Evolutionary conservation across 2,113 vertebrate species (phyloP).

Genomic region (Polypterus senegalus): DNA sequence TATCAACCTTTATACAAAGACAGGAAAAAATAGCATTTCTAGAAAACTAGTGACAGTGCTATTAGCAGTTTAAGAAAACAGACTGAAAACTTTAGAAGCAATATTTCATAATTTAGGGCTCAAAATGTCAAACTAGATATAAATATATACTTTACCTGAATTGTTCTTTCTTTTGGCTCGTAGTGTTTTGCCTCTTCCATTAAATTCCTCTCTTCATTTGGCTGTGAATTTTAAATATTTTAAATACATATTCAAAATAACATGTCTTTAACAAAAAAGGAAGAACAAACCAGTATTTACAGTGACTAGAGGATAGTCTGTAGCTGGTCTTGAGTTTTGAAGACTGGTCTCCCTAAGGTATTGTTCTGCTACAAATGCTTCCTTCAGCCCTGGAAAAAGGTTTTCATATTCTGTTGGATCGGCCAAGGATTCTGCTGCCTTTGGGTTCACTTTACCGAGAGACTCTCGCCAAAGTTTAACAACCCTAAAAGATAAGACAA

Average conservation of each 20-base stretch:
- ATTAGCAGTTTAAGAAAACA: too few relatives aligned
- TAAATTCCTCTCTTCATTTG: slow-evolving; percentile 90
- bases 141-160: too few relatives aligned
- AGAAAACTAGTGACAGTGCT: too few relatives aligned
- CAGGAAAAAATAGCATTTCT: too few relatives aligned
- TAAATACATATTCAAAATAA: background rate
- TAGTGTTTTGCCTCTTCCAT: slow-evolving; percentile 83
- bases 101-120: too few relatives aligned
- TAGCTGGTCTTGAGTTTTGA: slow-evolving; percentile 59
- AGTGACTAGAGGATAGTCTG: slow-evolving; percentile 80
- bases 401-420: slow-evolving; percentile 97
- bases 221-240: slow-evolving; percentile 41
- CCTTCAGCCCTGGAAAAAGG: slow-evolving; percentile 87
- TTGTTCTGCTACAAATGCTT: slow-evolving; percentile 82
- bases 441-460: slow-evolving; percentile 87
- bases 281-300: slow-evolving; percentile 42
- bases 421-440: slow-evolving; percentile 90
- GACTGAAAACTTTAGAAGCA: too few relatives aligned
- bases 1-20: too few relatives aligned
- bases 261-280: background rate
- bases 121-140: too few relatives aligned
- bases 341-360: slow-evolving; percentile 66
- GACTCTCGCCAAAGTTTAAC: slow-evolving; percentile 92
- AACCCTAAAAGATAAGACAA: slow-evolving; percentile 48
- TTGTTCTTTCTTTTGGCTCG: slow-evolving; percentile 43